Evolutionary conservation across 1,140 invertebrate genomes (phyloP), one percentile per base, ranked within the genome.

Genomic region (Drosophila athabasca): DNA sequence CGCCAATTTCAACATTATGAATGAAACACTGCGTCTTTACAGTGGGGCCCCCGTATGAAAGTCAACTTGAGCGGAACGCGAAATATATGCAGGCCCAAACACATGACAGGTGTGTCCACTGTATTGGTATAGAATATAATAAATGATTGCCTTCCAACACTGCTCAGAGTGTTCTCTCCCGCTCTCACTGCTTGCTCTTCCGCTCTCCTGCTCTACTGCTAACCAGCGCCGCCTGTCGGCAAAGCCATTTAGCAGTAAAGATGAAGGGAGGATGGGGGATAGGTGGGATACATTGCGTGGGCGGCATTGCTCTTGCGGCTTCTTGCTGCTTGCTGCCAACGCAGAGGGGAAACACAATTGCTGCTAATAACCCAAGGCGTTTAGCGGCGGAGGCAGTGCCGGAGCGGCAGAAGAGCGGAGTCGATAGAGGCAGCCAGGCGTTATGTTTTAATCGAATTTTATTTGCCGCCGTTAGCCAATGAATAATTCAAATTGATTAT

Each of bases 401-500:
- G 29, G 55, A 51, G 52, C 46, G 52, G 29, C 69, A 54, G 45
- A 48, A 26, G 24, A 31, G 29, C 29, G 29, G 29, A 6, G 29
- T 31, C 29, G 31, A 29, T 24, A 29, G 48, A 22, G 26, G 61
- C 57, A 65, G 55, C 54, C 51, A 48, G 50, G 61, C 73, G 78
- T 66, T 76, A 61, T 79, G 79, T 88, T 88, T 88, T 88, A 88
- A 88, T 88, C 83, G 83, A 88, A 88, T 88, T 88, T 88, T 88
- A 88, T 88, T 88, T 88, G 83, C 83, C 79, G 83, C 83, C 83
- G 83, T 83, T 88, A 83, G 83, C 62, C 83, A 88, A 88, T 88
- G 83, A 88, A 88, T 88, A 88, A 88, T 88, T 88, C 83, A 88
- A 88, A 79, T 88, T 88, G 83, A 83, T 88, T 88, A 88, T 88